A percentile compares a stretch with the other conserved stretches of the same genome.
Evolutionary conservation across 2,888 invertebrate genomes (phyloP).

Genomic region (Chaetoderma sp.): DNA sequence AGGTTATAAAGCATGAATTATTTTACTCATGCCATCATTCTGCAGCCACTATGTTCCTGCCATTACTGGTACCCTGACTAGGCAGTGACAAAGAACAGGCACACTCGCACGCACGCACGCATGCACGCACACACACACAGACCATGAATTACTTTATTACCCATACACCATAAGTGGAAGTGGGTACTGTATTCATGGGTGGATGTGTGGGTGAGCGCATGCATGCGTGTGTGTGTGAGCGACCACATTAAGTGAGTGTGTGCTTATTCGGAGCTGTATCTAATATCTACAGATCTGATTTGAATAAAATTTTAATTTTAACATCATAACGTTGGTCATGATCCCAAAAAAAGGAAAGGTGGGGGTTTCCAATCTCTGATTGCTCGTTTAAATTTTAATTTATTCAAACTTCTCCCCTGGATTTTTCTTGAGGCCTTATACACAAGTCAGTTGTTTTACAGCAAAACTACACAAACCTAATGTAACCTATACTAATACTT

Average conservation of each 20-base stretch:
- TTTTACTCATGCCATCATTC: too few species aligned
- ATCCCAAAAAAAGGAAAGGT: neutral
- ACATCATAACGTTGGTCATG: neutral
- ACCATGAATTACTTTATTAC: neutral
- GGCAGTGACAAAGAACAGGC: too few species aligned
- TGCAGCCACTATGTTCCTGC: too few species aligned
- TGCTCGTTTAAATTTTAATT: too few species aligned
- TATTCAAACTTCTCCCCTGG: too few species aligned
- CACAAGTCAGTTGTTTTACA: too few species aligned
- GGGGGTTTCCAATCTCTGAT: too few species aligned
- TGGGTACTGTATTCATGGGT: too few species aligned
- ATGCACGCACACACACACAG: conserved; percentile 1
- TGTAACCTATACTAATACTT: conserved; percentile 13
- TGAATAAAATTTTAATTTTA: neutral
- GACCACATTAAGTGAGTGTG: neutral
- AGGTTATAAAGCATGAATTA: too few species aligned
- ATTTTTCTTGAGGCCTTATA: too few species aligned
- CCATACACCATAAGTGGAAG: neutral
- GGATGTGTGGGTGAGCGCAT: neutral
- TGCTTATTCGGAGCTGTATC: neutral
- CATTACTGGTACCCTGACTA: too few species aligned
- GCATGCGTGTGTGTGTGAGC: conserved; percentile 4
- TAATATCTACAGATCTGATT: neutral
- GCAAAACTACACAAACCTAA: too few species aligned
- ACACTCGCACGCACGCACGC: conserved; percentile 4